Evolutionary conservation across 2,888 invertebrate genomes (phyloP).

Genomic region (Oxystoma pomonae): DNA sequence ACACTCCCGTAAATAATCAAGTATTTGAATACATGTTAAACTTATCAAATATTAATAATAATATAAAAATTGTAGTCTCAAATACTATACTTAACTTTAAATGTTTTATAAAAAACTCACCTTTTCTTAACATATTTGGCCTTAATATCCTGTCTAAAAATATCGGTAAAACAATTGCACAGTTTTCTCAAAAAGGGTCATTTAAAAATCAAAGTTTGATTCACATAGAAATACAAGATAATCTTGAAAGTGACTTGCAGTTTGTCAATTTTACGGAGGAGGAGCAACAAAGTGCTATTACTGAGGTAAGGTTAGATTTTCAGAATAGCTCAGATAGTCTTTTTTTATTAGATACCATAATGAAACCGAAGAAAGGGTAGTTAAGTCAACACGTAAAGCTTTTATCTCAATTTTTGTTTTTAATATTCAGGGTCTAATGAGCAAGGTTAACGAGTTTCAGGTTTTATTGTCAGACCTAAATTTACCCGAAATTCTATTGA

Average conservation of each 20-base stretch:
- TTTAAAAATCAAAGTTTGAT: too few relatives aligned
- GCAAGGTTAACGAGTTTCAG: not conserved
- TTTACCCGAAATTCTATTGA: not conserved
- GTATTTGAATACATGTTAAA: not conserved
- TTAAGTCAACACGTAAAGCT: not conserved
- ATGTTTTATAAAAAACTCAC: not conserved
- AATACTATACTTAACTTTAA: not conserved
- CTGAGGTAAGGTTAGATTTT: not conserved
- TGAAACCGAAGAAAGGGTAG: not conserved
- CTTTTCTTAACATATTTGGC: not conserved
- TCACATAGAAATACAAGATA: not conserved
- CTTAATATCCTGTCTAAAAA: not conserved
- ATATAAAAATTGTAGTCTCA: not conserved
- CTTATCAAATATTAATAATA: not conserved
- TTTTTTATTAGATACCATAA: not conserved
- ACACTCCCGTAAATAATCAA: not conserved
- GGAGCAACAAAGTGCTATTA: not conserved
- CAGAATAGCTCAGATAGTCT: not conserved
- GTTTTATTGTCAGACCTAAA: not conserved
- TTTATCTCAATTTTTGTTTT: not conserved
- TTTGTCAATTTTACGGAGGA: not conserved
- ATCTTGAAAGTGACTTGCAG: not conserved
- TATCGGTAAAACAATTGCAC: not conserved
- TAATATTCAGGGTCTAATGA: not conserved
- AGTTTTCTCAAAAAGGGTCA: not conserved